phyloP scores from a whole-genome alignment of 2,888 invertebrate genomes.

The Cyrtodaria siliqua region DNA sequence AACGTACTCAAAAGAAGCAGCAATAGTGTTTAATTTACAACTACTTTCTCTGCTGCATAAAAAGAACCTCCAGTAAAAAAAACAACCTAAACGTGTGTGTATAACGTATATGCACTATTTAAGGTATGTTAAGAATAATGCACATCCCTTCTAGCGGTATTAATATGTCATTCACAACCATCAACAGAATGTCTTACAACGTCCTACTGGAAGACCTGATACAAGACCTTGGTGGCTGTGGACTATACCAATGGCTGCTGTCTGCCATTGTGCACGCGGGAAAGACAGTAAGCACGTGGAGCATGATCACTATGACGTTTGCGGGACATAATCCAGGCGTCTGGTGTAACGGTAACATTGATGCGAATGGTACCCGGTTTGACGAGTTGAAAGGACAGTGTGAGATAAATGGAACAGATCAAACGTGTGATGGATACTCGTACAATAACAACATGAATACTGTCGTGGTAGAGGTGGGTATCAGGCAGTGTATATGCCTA shows the following conservation, averaged over 20 bases:
- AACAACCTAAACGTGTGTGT: no score
- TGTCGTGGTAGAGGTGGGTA: background rate
- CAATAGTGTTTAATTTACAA: no score
- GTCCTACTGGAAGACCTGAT: slow-evolving; percentile 63
- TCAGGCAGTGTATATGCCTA: no score
- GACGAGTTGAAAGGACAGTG: background rate
- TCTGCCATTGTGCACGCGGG: slow-evolving; percentile 50
- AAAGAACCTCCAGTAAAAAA: no score
- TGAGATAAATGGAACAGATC: background rate
- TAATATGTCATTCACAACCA: no score
- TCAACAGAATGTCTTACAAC: background rate
- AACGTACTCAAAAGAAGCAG: no score
- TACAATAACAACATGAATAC: background rate
- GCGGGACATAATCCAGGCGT: slow-evolving; percentile 69
- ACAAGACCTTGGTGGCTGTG: slow-evolving; percentile 66
- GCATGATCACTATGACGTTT: slow-evolving; percentile 75
- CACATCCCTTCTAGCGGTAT: no score
- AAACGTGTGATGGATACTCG: background rate
- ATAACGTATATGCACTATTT: no score
- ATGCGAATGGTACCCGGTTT: background rate
- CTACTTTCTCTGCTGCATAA: no score
- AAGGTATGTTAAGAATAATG: no score
- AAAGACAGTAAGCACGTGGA: slow-evolving; percentile 63
- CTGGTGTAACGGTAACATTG: slow-evolving; percentile 40
- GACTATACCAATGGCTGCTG: slow-evolving; percentile 67